Base-by-base conservation (phyloP, 1,140 invertebrate species). In the Drosophila oshimai region DNA sequence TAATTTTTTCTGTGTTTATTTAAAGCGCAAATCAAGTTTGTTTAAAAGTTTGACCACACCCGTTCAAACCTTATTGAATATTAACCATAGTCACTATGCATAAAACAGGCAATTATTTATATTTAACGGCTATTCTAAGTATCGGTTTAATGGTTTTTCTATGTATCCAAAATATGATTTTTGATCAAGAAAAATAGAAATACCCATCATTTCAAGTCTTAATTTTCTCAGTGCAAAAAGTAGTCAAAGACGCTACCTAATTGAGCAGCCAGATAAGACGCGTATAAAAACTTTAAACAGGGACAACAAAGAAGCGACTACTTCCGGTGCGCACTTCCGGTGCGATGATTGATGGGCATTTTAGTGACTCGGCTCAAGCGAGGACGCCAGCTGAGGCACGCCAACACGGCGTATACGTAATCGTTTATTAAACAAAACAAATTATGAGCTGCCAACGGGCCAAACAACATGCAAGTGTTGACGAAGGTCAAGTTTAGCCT, bases 401-500 rank as follows among this genome's bases (percentile, higher is more conserved):
- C 60, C 34, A 57, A 54, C 60, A 41, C 18, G 61, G 4, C 57
- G 60, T 17, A 61, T 71, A 65, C 39, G 50, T 51, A 64, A 65
- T 60, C 49, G 58, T 54, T 54, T 76, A 61, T 49, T 47, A 50
- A 62, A 50, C 33, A 60, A 50, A 61, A 60, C 39, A 60, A 61
- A 53, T 58, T 78, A 64, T 45, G 37, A 41, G 33, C 26, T 44
- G 41, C 15, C 50, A 51, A 60, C 44, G 29, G 22, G 33, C 26
- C 33, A 20, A 62, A 22, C 12, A 49, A 72, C 45, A 61, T 83
- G 64, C 76, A 73, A 75, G 51, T 80, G 76, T 86, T 84, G 75
- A 72, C 75, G 74, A 84, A 84, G 80, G 80, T 84, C 80, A 84
- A 84, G 80, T 86, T 80, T 65, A 62, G 46, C 39, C 24, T 55